A percentile compares a stretch with the other conserved stretches of the same genome.
These are phyloP conservation scores for Sitobion miscanthi DNA, from an alignment of 1,140 invertebrate species.

Conservation along the genomic window DNA sequence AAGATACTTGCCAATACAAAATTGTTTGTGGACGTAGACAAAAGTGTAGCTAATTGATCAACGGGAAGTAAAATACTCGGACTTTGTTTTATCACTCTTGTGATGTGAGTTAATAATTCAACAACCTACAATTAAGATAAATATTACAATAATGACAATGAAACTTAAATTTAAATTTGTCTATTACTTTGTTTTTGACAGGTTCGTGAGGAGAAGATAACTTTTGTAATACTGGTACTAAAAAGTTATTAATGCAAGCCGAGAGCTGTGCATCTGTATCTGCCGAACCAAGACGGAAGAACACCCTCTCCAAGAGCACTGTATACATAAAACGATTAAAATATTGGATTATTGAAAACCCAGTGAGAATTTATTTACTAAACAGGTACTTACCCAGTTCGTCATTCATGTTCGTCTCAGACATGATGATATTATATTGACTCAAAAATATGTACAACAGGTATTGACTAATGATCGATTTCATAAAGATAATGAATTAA, in stretches of 20 bases:
- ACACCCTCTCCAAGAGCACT: constrained; percentile 78
- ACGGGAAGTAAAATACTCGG: constrained; percentile 19
- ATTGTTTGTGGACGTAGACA: constrained; percentile 68
- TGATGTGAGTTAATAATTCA: constrained; percentile 92
- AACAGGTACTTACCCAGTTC: constrained; percentile 22
- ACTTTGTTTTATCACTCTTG: constrained; percentile 40
- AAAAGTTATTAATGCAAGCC: constrained; percentile 80
- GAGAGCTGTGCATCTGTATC: constrained; percentile 89
- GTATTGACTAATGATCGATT: neutral
- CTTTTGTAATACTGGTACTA: constrained; percentile 88
- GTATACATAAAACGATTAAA: constrained; percentile 40
- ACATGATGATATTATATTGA: neutral
- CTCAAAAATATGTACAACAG: neutral
- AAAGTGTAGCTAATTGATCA: constrained; percentile 17
- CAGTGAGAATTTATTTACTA: neutral
- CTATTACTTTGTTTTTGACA: constrained; percentile 77
- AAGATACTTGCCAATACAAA: constrained; percentile 77
- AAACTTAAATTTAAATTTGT: neutral
- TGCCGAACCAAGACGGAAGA: constrained; percentile 84
- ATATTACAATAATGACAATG: neutral
- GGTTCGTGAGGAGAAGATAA: constrained; percentile 83
- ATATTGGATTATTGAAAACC: neutral
- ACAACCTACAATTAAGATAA: constrained; percentile 72
- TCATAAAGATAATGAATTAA: neutral
- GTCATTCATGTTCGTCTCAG: constrained; percentile 15